Conservation (phyloP, 2,113 vertebrate species). For the Microcebus lehilahytsara region DNA sequence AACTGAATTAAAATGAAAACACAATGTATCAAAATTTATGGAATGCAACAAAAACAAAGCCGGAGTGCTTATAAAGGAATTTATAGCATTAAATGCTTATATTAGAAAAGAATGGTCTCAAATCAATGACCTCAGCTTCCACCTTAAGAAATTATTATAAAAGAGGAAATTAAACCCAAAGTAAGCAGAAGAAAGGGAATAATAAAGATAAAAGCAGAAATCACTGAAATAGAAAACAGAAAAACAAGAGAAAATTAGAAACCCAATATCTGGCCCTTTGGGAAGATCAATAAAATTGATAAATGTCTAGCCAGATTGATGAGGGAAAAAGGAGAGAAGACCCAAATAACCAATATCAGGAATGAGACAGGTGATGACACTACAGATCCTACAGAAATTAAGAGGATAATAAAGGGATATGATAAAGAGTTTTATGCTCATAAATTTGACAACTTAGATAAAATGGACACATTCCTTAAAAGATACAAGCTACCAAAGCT, state of each 20-base stretch:
- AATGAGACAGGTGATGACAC: background rate
- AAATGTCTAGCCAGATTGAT: background rate
- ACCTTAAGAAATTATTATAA: slow-evolving; percentile 15
- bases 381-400: background rate
- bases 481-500: background rate
- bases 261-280: background rate
- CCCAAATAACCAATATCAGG: background rate
- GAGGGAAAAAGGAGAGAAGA: background rate
- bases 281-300: background rate
- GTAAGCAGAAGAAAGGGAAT: background rate
- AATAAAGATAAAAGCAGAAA: slow-evolving; percentile 14
- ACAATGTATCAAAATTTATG: background rate
- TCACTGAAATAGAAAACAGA: slow-evolving; percentile 3
- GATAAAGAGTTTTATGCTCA: background rate
- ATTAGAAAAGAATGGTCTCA: background rate
- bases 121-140: background rate
- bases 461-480: background rate
- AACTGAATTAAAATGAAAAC: slow-evolving; percentile 22
- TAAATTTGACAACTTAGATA: background rate
- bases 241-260: background rate
- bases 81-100: background rate
- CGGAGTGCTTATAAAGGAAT: background rate
- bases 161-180: slow-evolving; percentile 16
- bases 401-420: background rate
- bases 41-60: background rate